Base-by-base conservation (phyloP, 2,797 vertebrate genomes). In the Caiman crocodilus region DNA sequence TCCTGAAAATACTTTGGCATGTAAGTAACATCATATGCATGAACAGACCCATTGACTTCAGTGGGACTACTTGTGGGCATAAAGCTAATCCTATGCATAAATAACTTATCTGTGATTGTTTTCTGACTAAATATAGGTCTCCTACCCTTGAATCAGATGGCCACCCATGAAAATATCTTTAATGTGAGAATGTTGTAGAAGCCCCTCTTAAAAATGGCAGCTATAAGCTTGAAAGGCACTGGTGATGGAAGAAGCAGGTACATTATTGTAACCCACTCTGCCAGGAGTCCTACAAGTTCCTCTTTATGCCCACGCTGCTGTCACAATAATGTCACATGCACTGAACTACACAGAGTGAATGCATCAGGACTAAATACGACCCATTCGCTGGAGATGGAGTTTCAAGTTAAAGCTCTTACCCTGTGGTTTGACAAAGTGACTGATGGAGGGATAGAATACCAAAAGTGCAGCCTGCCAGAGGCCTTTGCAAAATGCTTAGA, bases 391-490 rank as follows among this genome's bases (percentile, higher is more conserved):
- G 20, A 78, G 89, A 75, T 13, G 76, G 80, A 35, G n/a, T 32
- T 80, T 64, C 71, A 71, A 30, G 57, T 16, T 90, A 67, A 93
- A 93, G 88, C 6, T 57, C 86, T 84, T n/a, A 55, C 20, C 69
- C 25, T 42, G 78, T 15, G 88, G n/a, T 63, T 85, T n/a, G 71
- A 63, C 35, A 17, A 75, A 88, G 86, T n/a, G 61, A 57, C 79
- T 90, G 87, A 21, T 17, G 71, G 84, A 65, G 90, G 73, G 60
- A 58, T 21, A 79, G 88, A 32, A 79, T 14, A 82, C 82, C 84
- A 87, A 91, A 67, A 93, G 84, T 90, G n/a, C 82, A 83, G 64
- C 61, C 75, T 95, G 82, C 69, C 85, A 79, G 79, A 90, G 55
- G 35, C 28, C 57, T 85, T 87, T 74, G 13, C 76, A 79, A 96